A percentile compares a stretch with the other conserved stretches of the same genome.
Conservation (phyloP, 2,888 invertebrate genomes). For the Lucinisca nassula region DNA sequence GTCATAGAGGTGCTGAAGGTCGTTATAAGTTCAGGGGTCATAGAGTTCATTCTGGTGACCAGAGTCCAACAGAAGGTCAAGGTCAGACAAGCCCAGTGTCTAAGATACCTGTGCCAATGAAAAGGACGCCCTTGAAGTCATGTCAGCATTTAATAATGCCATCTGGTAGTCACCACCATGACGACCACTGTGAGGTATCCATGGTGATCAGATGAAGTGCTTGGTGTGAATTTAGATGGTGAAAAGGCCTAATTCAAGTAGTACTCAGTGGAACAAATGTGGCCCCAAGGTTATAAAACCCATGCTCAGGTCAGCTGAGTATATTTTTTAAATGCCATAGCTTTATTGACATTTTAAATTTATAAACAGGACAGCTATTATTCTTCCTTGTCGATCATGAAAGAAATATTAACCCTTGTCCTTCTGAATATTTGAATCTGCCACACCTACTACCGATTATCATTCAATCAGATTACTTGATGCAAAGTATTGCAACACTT, state of each 20-base stretch:
- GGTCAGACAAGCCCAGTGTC: slow-evolving; percentile 39
- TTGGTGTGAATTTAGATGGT: not conserved
- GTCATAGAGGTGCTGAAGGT: slow-evolving; percentile 33
- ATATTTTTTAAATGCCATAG: too few relatives aligned
- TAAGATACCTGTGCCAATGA: slow-evolving; percentile 64
- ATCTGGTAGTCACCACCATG: slow-evolving; percentile 26
- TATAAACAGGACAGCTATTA: too few relatives aligned
- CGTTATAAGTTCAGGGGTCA: slow-evolving; percentile 5
- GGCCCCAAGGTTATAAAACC: too few relatives aligned
- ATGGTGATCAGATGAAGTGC: slow-evolving; percentile 11
- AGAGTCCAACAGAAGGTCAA: not conserved
- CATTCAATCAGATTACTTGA: too few relatives aligned
- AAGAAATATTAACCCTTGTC: too few relatives aligned
- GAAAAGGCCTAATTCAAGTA: not conserved
- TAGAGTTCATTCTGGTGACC: not conserved
- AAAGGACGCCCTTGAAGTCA: slow-evolving; percentile 58
- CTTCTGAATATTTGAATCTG: too few relatives aligned
- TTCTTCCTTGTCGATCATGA: too few relatives aligned
- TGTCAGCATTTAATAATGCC: slow-evolving; percentile 56
- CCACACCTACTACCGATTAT: too few relatives aligned
- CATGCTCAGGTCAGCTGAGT: too few relatives aligned
- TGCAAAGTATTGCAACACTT: too few relatives aligned
- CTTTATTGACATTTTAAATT: too few relatives aligned
- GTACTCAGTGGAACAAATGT: not conserved
- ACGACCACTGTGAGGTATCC: slow-evolving; percentile 58